Percentiles rank a stretch among this genome's conserved stretches.
Conservation (phyloP, 2,113 vertebrate species). For the Thermophis baileyi region DNA sequence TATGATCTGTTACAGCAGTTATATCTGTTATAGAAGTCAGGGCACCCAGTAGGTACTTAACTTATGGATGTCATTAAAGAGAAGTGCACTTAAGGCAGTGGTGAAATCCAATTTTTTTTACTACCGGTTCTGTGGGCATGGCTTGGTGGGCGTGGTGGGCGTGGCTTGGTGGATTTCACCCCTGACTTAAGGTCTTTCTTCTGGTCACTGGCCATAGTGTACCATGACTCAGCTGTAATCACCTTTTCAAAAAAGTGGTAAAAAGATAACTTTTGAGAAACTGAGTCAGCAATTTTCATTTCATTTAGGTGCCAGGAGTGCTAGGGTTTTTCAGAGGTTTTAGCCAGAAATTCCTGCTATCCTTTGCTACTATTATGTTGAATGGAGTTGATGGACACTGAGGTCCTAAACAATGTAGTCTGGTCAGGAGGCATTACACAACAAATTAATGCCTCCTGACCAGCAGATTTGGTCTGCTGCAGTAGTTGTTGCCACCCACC, state of each 20-base stretch:
- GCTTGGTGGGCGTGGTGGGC: too few species aligned
- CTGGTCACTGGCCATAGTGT: background rate
- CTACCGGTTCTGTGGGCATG: too few species aligned
- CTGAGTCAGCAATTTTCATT: background rate
- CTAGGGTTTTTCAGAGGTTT: background rate
- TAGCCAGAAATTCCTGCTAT: background rate
- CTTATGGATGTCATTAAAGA: background rate
- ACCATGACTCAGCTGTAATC: background rate
- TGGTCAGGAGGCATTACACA: background rate
- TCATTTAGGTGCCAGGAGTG: background rate
- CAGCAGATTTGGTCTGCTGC: background rate
- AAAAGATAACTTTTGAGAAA: background rate
- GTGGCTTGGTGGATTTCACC: too few species aligned
- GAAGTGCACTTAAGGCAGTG: background rate
- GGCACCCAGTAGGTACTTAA: background rate
- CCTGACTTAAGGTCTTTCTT: background rate
- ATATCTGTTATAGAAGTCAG: too few species aligned
- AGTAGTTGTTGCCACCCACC: background rate
- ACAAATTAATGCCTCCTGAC: too few species aligned
- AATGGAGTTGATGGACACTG: background rate
- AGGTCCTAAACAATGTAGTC: background rate
- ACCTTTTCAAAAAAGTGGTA: background rate
- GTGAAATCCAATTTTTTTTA: too few species aligned
- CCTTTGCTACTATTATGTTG: background rate
- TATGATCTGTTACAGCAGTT: background rate